Evolutionary conservation across 2,888 invertebrate species (phyloP).

Genomic region (Sthenelais limicola): DNA sequence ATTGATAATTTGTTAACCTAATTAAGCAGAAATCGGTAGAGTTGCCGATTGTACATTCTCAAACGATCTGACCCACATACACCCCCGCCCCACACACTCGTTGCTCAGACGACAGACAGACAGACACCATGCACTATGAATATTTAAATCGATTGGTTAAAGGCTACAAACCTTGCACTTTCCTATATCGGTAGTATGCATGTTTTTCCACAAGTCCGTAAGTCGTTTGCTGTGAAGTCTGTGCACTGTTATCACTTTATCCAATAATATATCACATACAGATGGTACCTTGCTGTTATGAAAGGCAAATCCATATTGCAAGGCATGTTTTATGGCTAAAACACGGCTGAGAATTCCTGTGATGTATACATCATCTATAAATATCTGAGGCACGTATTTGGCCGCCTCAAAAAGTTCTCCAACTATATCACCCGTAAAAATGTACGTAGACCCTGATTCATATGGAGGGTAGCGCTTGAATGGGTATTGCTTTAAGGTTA

Average conservation of each 20-base stretch:
- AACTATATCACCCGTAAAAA: conserved; percentile 50
- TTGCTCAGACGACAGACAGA: no score
- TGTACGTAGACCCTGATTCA: conserved; percentile 51
- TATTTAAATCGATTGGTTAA: no score
- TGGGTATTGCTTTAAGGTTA: conserved; percentile 47
- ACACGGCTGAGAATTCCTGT: conserved; percentile 53
- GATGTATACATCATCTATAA: conserved; percentile 55
- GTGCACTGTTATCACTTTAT: conserved; percentile 47
- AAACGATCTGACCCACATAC: no score
- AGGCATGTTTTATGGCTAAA: conserved; percentile 46
- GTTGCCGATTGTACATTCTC: no score
- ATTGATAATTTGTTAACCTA: no score
- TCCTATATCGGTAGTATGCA: no score
- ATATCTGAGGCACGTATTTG: conserved; percentile 50
- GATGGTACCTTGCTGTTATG: conserved; percentile 44
- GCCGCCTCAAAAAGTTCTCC: conserved; percentile 47
- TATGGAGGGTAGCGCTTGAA: conserved; percentile 51
- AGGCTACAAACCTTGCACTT: no score
- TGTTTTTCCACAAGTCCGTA: not conserved
- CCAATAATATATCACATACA: conserved; percentile 47
- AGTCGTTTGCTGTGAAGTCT: conserved; percentile 35
- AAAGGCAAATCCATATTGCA: conserved; percentile 51
- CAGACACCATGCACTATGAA: no score
- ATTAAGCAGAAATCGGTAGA: no score
- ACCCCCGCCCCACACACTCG: no score